Evolutionary conservation across 2,113 vertebrate genomes (phyloP), one percentile per base, ranked within the genome.

Genomic region (Pterocles gutturalis): DNA sequence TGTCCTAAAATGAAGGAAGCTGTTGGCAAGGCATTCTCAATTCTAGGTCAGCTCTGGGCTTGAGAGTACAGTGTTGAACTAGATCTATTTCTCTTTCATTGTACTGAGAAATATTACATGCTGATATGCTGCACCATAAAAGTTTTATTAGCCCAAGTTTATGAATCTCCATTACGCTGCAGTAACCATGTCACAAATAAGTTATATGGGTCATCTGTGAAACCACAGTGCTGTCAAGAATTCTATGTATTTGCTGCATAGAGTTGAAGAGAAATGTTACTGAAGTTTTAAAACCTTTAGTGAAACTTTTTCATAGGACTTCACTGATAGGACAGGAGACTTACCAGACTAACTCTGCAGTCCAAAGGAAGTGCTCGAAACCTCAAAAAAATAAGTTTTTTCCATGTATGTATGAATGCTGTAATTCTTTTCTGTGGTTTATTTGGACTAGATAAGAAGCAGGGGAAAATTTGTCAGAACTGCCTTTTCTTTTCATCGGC

Each of bases 81-180:
- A 65, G 73, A 89, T 57, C 73, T 79, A 36, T 93, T 88, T 88
- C 70, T 83, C 45, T 87, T 92, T 90, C 65, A 84, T 87, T 95
- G 89, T 89, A 26, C 77, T 75, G 72, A 90, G 92, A 89, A 93
- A 78, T 92, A 92, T 61, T 76, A 28, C 83, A 72, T 91, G 64
- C 88, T 84, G 88, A 88, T 92, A 70, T 57, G 67, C 48, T 61
- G 65, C 9, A 3, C 83, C 45, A 31, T 95, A 71, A 87, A 93
- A 84, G 69, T 93, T 94, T 96, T 90, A 92, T 92, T 90, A 91
- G 96, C 45, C 64, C 28, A 31, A 67, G 72, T 92, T 90, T 96
- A 89, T 90, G 94, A 91, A 79, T 93, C 83, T 84, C 86, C 54
- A 83, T 94, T 92, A 75, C 92, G 89, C 60, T 81, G 89, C 92